phyloP scores from a whole-genome alignment of 2,888 invertebrate genomes.

The Noctua janthina region DNA sequence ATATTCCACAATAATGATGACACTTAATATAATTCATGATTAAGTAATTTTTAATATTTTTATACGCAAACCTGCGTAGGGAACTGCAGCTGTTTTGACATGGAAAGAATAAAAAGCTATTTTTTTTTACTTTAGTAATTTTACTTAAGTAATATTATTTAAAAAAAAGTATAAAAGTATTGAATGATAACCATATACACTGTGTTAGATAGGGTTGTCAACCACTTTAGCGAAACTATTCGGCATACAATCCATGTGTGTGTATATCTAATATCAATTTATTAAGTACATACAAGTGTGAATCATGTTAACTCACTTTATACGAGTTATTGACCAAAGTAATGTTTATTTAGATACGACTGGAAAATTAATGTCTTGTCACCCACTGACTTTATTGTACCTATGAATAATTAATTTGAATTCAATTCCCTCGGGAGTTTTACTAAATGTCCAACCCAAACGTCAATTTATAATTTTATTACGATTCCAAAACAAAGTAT shows the following conservation, averaged over 20 bases:
- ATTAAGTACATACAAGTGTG: constrained; percentile 31
- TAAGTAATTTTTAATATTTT: too few species aligned
- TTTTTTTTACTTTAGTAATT: too few species aligned
- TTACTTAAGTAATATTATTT: too few species aligned
- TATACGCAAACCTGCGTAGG: too few species aligned
- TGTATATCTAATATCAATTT: constrained; percentile 36
- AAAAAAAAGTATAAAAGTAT: background rate
- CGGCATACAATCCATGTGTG: background rate
- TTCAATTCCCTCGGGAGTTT: constrained; percentile 18
- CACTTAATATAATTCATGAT: background rate
- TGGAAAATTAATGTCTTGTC: constrained; percentile 9
- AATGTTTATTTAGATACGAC: constrained; percentile 41
- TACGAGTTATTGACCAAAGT: constrained; percentile 36
- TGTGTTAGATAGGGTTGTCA: background rate
- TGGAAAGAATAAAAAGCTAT: too few species aligned
- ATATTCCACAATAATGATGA: background rate
- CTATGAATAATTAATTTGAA: constrained; percentile 22
- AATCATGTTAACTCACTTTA: constrained; percentile 43
- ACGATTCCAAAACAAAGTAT: constrained; percentile 4
- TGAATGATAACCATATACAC: background rate
- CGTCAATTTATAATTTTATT: constrained; percentile 11
- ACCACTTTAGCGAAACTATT: constrained; percentile 2
- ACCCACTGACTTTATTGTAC: constrained; percentile 1
- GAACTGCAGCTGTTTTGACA: too few species aligned
- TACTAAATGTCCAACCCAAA: constrained; percentile 5